These are phyloP conservation scores for Sympetrum striolatum DNA, from an alignment of 2,888 invertebrate species.

Conservation along the genomic window DNA sequence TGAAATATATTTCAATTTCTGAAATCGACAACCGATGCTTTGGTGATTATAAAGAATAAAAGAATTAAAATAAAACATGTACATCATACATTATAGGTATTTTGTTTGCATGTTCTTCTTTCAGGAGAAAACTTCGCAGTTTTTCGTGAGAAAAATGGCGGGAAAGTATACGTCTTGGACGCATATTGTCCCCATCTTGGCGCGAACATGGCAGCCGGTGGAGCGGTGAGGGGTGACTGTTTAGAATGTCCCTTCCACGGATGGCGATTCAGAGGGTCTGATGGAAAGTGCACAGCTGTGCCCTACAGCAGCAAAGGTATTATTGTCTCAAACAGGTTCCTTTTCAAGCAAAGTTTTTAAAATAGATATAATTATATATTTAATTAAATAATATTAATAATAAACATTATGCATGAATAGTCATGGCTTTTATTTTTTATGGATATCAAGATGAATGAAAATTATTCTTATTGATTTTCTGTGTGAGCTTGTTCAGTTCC, in stretches of 20 bases:
- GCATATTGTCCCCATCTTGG: slow-evolving; percentile 92
- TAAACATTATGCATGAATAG: too few species aligned
- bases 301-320: slow-evolving; percentile 71
- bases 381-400: too few species aligned
- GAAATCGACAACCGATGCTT: too few species aligned
- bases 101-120: slow-evolving; percentile 20
- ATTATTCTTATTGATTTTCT: too few species aligned
- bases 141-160: slow-evolving; percentile 69
- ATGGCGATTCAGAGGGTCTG: slow-evolving; percentile 79
- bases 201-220: slow-evolving; percentile 83
- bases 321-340: not conserved
- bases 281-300: slow-evolving; percentile 76
- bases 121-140: slow-evolving; percentile 75
- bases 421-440: too few species aligned
- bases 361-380: too few species aligned
- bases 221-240: slow-evolving; percentile 72
- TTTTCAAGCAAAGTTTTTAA: not conserved
- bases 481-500: too few species aligned
- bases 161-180: slow-evolving; percentile 73
- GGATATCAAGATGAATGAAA: too few species aligned
- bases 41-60: too few species aligned
- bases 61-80: too few species aligned
- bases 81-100: too few species aligned
- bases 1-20: too few species aligned
- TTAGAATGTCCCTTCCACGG: slow-evolving; percentile 90